Evolutionary conservation across 2,888 invertebrate genomes (phyloP).

Genomic region (Caenorhabditis japonica): DNA sequence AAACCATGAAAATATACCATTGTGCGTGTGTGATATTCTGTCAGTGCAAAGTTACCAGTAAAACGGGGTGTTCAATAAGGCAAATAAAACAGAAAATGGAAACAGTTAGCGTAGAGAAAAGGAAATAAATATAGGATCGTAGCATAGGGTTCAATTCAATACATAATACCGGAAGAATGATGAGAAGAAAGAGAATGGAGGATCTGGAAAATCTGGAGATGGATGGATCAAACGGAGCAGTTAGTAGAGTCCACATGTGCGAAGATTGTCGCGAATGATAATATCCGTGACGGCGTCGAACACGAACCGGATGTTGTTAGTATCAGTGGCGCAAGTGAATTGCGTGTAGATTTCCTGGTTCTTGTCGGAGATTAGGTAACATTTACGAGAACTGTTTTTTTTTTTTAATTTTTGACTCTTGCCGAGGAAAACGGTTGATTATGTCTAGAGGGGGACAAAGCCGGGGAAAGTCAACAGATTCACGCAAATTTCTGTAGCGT

Average conservation of each 20-base stretch:
- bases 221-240: background rate
- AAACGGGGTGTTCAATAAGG: slow-evolving; percentile 25
- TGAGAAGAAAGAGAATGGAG: background rate
- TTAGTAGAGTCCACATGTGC: slow-evolving; percentile 53
- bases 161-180: slow-evolving; percentile 16
- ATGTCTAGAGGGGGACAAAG: too few relatives aligned
- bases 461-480: too few relatives aligned
- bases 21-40: slow-evolving; percentile 19
- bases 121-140: background rate
- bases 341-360: slow-evolving; percentile 64
- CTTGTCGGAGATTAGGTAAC: background rate
- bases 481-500: too few relatives aligned
- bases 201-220: background rate
- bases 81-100: slow-evolving; percentile 1
- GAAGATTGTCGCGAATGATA: slow-evolving; percentile 55
- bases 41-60: slow-evolving; percentile 25
- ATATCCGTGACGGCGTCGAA: slow-evolving; percentile 62
- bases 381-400: background rate
- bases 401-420: background rate
- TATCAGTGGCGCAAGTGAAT: slow-evolving; percentile 65
- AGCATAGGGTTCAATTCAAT: slow-evolving; percentile 3
- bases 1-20: too few relatives aligned
- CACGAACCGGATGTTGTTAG: slow-evolving; percentile 62
- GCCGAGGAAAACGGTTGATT: too few relatives aligned
- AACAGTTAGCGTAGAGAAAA: too few relatives aligned